These are phyloP conservation scores for Pristiophorus japonicus DNA, from an alignment of 2,113 vertebrate genomes.

Conservation along the genomic window DNA sequence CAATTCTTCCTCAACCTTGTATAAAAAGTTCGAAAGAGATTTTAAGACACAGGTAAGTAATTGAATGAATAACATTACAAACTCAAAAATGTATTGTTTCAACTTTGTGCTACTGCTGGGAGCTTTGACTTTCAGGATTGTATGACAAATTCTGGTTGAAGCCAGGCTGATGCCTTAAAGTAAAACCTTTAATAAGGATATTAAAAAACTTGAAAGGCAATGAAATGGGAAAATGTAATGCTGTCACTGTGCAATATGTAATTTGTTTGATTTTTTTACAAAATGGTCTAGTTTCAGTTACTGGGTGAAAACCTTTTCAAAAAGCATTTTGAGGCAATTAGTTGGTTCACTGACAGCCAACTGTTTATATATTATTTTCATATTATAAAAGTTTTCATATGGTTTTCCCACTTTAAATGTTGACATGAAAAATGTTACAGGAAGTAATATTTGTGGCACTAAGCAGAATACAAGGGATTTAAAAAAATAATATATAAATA, in stretches of 20 bases:
- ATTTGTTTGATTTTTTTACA: background rate
- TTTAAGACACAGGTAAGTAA: conserved; percentile 36
- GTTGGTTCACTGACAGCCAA: background rate
- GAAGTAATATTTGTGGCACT: background rate
- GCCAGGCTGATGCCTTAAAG: background rate
- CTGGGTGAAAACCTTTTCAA: background rate
- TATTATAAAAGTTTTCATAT: background rate
- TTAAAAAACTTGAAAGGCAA: background rate
- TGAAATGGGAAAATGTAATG: background rate
- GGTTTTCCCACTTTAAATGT: background rate
- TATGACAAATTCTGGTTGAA: background rate
- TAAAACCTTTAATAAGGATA: background rate
- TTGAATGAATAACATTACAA: background rate
- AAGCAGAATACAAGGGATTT: background rate
- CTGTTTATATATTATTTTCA: background rate
- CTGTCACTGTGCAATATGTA: background rate
- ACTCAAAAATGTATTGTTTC: background rate
- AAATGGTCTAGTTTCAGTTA: background rate
- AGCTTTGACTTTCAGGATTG: background rate
- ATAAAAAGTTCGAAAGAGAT: background rate
- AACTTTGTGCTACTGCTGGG: background rate
- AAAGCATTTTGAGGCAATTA: background rate
- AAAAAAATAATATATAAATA: background rate
- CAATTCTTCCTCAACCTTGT: background rate
- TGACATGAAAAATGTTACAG: background rate